Evolutionary conservation across 35 echinoderm and acorn worm genomes (phyloP), one percentile per base, ranked within the genome.

Genomic region (Stichopus chloronotus): DNA sequence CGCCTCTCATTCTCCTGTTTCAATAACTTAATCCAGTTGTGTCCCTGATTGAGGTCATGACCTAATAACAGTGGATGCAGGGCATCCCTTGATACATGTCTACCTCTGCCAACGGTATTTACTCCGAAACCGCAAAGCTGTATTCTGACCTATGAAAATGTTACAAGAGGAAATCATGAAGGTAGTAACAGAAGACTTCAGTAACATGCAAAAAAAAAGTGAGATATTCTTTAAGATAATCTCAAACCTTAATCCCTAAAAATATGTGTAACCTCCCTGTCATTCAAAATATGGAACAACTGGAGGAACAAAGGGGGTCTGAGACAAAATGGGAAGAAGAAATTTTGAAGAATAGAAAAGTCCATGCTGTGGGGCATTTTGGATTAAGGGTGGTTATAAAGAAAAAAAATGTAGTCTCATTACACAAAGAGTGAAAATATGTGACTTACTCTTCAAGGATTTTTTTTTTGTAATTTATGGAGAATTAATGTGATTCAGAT

Each of bases 11-110:
- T 53, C 55, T 58, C 82, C 55, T 58, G 54, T 85, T 83, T 17
- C 80, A 83, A 83, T 7, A 74, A 21, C 20, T 58, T 58, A 85
- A 85, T 58, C 82, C 82, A 21, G 17, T 57, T 85, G 55, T 85
- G 56, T 85, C 82, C 55, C 55, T 85, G 82, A 85, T 85, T 85
- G 82, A 58, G 82, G 82, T 85, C 82, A 85, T 20, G 82, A 58
- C 82, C 82, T 85, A 58, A 58, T 85, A 85, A 85, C 82, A 85
- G 58, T 85, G 55, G 8, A 17, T 43, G 30, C 6, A 21, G 7
- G 9, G 10, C 9, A 24, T 85, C 82, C 82, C 82, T 53, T n/a
- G 56, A 85, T 59, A 56, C 7, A 10, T 58, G 5, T 52, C 7
- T 57, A 19, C 82, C 55, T 21, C 56, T 20, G 22, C 69, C 20